phyloP scores from a whole-genome alignment of 1,140 invertebrate genomes.

The Drosophila equinoxialis region DNA sequence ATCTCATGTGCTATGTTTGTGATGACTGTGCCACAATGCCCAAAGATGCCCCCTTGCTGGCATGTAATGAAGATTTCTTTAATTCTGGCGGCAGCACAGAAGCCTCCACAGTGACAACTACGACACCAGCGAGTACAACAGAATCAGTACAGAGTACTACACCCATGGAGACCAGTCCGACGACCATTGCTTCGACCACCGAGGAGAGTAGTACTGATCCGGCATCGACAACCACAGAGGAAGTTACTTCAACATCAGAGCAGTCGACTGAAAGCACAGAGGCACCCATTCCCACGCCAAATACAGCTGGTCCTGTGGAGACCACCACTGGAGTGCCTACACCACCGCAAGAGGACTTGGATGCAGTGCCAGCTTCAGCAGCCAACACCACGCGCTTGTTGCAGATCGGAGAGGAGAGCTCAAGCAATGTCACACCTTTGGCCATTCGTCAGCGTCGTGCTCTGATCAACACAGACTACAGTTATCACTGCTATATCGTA shows the following conservation, averaged over 20 bases:
- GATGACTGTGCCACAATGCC: constrained; percentile 57
- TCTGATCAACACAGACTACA: constrained; percentile 37
- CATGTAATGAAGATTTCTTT: constrained; percentile 72
- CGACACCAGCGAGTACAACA: constrained; percentile 35
- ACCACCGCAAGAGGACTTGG: constrained; percentile 57
- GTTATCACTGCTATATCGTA: constrained; percentile 70
- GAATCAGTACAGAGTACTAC: constrained; percentile 14
- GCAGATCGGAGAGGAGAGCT: constrained; percentile 7
- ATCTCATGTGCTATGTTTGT: constrained; percentile 79
- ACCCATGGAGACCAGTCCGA: constrained; percentile 7
- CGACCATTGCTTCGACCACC: background rate
- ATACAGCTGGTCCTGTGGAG: constrained; percentile 55
- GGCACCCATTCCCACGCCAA: constrained; percentile 58
- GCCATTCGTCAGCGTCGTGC: constrained; percentile 55
- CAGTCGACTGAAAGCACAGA: constrained; percentile 42
- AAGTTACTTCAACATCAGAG: constrained; percentile 6
- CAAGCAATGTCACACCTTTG: constrained; percentile 17
- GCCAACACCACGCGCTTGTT: constrained; percentile 38
- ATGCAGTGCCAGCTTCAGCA: background rate
- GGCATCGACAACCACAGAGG: constrained; percentile 32
- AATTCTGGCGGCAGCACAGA: constrained; percentile 62
- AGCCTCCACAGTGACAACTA: constrained; percentile 63
- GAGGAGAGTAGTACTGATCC: constrained; percentile 16
- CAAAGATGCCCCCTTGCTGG: constrained; percentile 55
- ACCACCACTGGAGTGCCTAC: constrained; percentile 66